These are phyloP conservation scores for Phyllotreta cruciferae DNA, from an alignment of 2,888 invertebrate genomes.

Conservation along the genomic window DNA sequence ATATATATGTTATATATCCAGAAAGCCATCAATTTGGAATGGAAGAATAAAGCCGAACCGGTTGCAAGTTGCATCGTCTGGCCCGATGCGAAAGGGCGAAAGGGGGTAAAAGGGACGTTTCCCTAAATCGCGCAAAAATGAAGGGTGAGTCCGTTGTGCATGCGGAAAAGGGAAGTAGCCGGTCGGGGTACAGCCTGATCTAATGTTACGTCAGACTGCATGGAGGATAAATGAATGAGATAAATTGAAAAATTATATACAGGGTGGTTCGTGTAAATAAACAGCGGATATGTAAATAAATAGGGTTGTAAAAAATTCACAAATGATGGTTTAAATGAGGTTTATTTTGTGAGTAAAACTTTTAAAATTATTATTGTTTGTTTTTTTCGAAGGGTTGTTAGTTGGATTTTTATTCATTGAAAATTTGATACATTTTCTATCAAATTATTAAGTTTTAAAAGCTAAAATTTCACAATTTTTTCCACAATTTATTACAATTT, in stretches of 20 bases:
- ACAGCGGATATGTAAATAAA: background rate
- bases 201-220: conserved; percentile 53
- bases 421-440: too few species aligned
- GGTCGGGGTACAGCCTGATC: conserved; percentile 53
- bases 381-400: too few species aligned
- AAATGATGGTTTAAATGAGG: too few species aligned
- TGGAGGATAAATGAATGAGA: background rate
- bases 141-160: conserved; percentile 48
- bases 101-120: conserved; percentile 53
- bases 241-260: too few species aligned
- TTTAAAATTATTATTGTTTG: too few species aligned
- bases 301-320: too few species aligned
- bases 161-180: conserved; percentile 54
- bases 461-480: too few species aligned
- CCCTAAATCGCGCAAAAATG: conserved; percentile 58
- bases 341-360: too few species aligned
- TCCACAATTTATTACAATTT: too few species aligned
- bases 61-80: conserved; percentile 27
- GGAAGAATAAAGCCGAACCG: conserved; percentile 35
- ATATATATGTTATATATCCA: conserved; percentile 17
- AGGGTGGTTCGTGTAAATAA: background rate
- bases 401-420: too few species aligned
- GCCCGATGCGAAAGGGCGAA: too few species aligned
- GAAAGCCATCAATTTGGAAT: conserved; percentile 31
- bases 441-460: too few species aligned